Conservation (phyloP, 2,113 vertebrate species). For the Chloropsis hardwickii region DNA sequence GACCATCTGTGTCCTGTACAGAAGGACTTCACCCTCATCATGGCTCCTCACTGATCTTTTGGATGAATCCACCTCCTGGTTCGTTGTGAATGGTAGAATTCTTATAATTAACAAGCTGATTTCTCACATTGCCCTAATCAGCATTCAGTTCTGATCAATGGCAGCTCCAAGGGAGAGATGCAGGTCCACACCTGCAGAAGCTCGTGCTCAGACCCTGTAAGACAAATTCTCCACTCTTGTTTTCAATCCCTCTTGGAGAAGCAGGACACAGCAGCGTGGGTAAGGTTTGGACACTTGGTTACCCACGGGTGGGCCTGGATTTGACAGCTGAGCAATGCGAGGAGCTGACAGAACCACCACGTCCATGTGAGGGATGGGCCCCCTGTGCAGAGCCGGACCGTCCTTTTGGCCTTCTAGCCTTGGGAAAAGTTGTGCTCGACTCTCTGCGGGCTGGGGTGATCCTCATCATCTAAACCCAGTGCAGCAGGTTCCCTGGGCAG, state of each 20-base stretch:
- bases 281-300: not conserved
- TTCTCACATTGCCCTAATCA: not conserved
- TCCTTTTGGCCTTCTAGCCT: not conserved
- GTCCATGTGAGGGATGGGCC: rapidly evolving
- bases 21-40: not conserved
- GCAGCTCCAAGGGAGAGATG: not conserved
- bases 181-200: not conserved
- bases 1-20: not conserved
- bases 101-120: not conserved
- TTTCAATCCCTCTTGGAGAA: not conserved
- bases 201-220: not conserved
- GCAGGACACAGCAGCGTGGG: not conserved
- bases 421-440: rapidly evolving
- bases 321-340: rapidly evolving
- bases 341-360: rapidly evolving
- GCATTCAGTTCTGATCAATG: not conserved
- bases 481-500: rapidly evolving
- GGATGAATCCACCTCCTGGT: not conserved
- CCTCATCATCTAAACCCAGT: rapidly evolving
- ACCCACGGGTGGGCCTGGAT: not conserved
- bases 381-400: not conserved
- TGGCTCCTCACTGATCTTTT: not conserved
- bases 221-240: not conserved
- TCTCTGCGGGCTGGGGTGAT: rapidly evolving
- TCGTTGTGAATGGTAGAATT: not conserved